Evolutionary conservation across 2,888 invertebrate species (phyloP).

Genomic region (Harmothoe impar): DNA sequence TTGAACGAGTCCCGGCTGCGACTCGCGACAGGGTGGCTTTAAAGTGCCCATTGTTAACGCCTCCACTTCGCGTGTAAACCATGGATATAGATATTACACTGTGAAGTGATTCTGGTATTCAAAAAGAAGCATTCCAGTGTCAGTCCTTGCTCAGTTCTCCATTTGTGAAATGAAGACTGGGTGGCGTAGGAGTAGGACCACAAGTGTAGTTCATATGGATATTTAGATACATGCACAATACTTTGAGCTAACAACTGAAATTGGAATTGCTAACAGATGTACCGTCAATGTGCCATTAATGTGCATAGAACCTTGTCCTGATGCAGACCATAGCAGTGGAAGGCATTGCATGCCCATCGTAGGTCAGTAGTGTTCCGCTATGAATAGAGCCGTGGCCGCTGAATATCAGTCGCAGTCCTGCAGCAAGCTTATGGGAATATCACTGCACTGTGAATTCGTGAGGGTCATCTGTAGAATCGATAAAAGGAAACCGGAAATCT

Average conservation of each 20-base stretch:
- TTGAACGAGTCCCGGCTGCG: not conserved
- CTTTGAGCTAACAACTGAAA: slow-evolving; percentile 46
- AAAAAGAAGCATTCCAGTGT: too few species aligned
- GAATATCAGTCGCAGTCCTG: not conserved
- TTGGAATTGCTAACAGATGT: not conserved
- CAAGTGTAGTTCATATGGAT: not conserved
- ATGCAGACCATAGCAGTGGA: not conserved
- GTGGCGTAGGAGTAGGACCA: not conserved
- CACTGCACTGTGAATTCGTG: not conserved
- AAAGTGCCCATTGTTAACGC: not conserved
- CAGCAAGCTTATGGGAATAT: not conserved
- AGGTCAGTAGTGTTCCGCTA: not conserved
- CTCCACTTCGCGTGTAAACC: too few species aligned
- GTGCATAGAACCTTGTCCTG: slow-evolving; percentile 15
- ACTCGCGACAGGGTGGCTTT: not conserved
- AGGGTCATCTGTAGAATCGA: too few species aligned
- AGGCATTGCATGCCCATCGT: not conserved
- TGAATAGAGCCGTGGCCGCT: not conserved
- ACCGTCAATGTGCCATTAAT: not conserved
- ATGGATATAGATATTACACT: too few species aligned
- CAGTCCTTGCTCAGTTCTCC: too few species aligned
- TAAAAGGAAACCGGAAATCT: too few species aligned
- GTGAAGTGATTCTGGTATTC: too few species aligned
- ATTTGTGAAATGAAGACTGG: not conserved
- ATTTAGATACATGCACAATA: not conserved